Evolutionary conservation across 2,797 vertebrate species (phyloP), one percentile per base, ranked within the genome.

Genomic region (Pipistrellus pipistrellus): DNA sequence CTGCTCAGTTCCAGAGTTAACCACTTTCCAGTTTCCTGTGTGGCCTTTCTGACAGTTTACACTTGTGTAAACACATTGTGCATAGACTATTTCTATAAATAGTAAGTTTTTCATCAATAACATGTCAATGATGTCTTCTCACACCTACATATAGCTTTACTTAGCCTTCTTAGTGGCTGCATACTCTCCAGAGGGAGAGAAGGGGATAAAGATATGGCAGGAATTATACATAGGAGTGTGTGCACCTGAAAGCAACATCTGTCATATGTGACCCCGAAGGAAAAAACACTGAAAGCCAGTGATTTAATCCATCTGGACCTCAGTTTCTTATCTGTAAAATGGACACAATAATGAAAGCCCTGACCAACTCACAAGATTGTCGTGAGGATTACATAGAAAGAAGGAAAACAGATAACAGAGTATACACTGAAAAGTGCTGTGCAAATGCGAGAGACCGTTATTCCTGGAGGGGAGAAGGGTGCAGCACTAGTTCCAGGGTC

Each of bases 281-380:
- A 82, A 88, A 85, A 86, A 88, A 84, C 75, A 32, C 77, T 77
- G 27, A 66, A 59, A 84, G 41, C 35, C 20, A 6, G 23, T 84
- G 44, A 97, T 81, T 88, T 80, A 57, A 78, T 46, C 13, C 27
- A 85, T 30, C 48, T 96, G 64, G 68, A 77, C 89, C 90, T 96
- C 62, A n/a, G 85, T 85, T 84, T 84, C 84, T 83, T 57, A n/a
- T 64, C 71, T 87, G 53, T 25, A 90, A 88, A 88, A 85, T 64
- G 75, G 86, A 88, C 57, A 78, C 76, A 68, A 81, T 25, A 91
- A 25, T 76, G 71, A 84, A 83, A 91, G 59, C 48, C n/a, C 46
- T 82, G 62, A 86, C 21, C 21, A 55, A 73, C n/a, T 85, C 32
- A 8, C 6, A 66, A 77, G 64, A 82, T 30, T 85, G 55, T 86